These are phyloP conservation scores for Heliconius hermathena DNA, from an alignment of 1,140 invertebrate species.

Conservation along the genomic window DNA sequence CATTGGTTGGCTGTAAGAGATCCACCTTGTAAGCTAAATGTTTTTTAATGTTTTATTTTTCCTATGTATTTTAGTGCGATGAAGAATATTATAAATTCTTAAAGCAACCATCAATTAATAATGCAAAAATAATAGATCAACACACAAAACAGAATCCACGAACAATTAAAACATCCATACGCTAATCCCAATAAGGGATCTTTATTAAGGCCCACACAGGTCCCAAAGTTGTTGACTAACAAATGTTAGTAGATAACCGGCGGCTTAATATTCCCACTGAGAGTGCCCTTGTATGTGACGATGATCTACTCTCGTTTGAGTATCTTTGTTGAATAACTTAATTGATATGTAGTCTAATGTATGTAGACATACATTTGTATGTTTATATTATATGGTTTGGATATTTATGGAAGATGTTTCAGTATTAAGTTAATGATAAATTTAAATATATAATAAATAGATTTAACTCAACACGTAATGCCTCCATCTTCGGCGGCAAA, in stretches of 20 bases:
- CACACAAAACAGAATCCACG: background rate
- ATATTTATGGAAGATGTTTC: no score
- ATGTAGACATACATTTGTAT: background rate
- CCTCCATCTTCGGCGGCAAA: no score
- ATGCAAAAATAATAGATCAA: background rate
- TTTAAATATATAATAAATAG: no score
- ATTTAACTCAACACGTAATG: no score
- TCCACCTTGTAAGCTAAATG: no score
- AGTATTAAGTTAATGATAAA: no score
- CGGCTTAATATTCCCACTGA: background rate
- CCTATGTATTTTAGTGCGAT: no score
- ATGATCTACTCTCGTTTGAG: background rate
- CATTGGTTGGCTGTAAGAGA: no score
- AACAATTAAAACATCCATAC: background rate
- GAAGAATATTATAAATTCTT: no score
- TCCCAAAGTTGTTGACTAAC: conserved; percentile 1
- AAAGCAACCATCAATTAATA: no score
- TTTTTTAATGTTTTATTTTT: no score
- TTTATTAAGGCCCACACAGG: background rate
- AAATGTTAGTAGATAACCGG: background rate
- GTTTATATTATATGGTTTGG: background rate
- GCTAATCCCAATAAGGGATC: background rate
- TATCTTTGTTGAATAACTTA: background rate
- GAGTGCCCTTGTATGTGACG: background rate
- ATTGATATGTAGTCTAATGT: background rate